phyloP scores from a whole-genome alignment of 1,140 invertebrate genomes.

The Leptinotarsa defecta region DNA sequence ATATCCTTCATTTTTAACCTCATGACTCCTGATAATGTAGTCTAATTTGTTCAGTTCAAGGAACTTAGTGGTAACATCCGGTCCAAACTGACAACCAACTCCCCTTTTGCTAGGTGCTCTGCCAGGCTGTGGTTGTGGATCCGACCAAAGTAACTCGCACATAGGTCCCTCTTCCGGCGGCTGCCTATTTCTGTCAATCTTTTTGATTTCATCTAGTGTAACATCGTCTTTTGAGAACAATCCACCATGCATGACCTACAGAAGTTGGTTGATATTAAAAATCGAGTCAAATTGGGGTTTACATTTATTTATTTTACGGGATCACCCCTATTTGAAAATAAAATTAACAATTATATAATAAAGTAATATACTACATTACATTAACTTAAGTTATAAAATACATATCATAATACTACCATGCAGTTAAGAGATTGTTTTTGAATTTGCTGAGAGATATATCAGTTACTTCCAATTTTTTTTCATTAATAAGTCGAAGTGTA shows the following conservation, averaged over 20 bases:
- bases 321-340: no score
- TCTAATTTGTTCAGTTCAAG: slow-evolving; percentile 84
- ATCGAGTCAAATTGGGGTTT: no score
- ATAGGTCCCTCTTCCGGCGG: slow-evolving; percentile 96
- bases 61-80: slow-evolving; percentile 92
- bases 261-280: slow-evolving; percentile 3
- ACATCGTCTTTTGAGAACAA: slow-evolving; percentile 89
- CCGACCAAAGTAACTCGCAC: slow-evolving; percentile 98
- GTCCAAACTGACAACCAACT: slow-evolving; percentile 98
- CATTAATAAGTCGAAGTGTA: no score
- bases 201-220: slow-evolving; percentile 87
- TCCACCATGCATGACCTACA: slow-evolving; percentile 90
- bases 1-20: slow-evolving; percentile 97
- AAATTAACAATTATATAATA: no score
- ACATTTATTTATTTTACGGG: no score
- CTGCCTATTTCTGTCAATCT: slow-evolving; percentile 89
- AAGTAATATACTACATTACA: no score
- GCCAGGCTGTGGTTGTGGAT: slow-evolving; percentile 89
- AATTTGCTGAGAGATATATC: no score
- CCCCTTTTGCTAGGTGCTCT: slow-evolving; percentile 93
- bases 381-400: no score
- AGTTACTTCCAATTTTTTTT: no score
- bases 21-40: slow-evolving; percentile 95
- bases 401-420: no score
- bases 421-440: no score